Base-by-base conservation (phyloP, 2,113 vertebrate genomes). In the Myotis brandtii region DNA sequence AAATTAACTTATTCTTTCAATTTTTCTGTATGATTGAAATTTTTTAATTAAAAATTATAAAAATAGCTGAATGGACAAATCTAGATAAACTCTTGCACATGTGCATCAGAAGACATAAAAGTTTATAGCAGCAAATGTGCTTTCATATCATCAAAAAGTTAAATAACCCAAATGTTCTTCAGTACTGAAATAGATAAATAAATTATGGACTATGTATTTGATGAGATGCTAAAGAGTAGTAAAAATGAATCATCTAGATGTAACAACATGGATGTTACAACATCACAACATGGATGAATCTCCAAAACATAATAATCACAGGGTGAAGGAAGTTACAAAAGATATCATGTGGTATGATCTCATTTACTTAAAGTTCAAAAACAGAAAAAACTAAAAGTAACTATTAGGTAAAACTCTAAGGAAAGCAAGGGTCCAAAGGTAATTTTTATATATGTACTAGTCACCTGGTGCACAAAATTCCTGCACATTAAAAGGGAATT, bases 321-420 rank as follows among this genome's bases (percentile, higher is more conserved):
- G n/a, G 62, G 83, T 91, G 10, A 56, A 90, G 46, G 16, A 92
- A 87, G 25, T 59, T 64, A 84, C 32, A 93, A 77, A 93, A 83
- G 20, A 66, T 10, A 79, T 62, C n/a, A 83, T 77, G 56, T 0
- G 12, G 20, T 66, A 91, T 77, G 37, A 80, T 79, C 84, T 32
- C 46, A 91, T 76, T 91, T 94, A 76, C 76, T 94, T 77, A 64
- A 83, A 91, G 1, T 94, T 93, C 30, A 93, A 83, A 86, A 91
- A 56, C 54, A 83, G 54, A 7, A 20, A 95, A 91, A 95, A 79
- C 17, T 56, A 91, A 84, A 84, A 70, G 87, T 64, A 83, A 83
- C 16, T 72, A 69, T 73, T 30, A 67, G 5, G 21, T 32, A 95
- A 93, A 92, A 67, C 23, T 34, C 56, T 59, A 59, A 59, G 56